Evolutionary conservation across 2,888 invertebrate genomes (phyloP).

Genomic region (Acrobeloides nanus): DNA sequence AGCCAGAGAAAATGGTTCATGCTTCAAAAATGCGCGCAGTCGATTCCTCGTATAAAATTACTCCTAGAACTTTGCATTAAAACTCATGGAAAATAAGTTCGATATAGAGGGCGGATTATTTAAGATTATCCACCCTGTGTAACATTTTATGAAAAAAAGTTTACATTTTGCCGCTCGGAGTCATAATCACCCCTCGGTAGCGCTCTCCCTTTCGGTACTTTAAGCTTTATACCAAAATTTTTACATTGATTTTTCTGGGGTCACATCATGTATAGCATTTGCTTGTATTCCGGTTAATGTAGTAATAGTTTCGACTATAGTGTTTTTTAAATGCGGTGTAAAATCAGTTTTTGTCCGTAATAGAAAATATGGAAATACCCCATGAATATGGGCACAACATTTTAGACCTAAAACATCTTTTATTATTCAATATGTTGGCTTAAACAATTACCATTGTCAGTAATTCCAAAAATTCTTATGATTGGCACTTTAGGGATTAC

Average conservation of each 20-base stretch:
- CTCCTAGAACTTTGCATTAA: too few relatives aligned
- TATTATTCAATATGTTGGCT: neutral
- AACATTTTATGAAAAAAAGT: too few relatives aligned
- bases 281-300: slow-evolving; percentile 11
- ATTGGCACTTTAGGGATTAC: slow-evolving; percentile 11
- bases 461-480: slow-evolving; percentile 23
- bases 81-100: too few relatives aligned
- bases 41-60: too few relatives aligned
- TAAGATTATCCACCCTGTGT: too few relatives aligned
- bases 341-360: slow-evolving; percentile 36
- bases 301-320: slow-evolving; percentile 11
- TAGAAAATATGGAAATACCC: slow-evolving; percentile 37
- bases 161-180: too few relatives aligned
- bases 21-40: too few relatives aligned
- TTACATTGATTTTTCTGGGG: too few relatives aligned
- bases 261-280: too few relatives aligned
- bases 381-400: slow-evolving; percentile 42
- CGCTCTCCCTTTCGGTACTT: slow-evolving; percentile 6
- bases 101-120: too few relatives aligned
- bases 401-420: slow-evolving; percentile 28
- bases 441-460: slow-evolving; percentile 7
- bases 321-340: slow-evolving; percentile 8
- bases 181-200: slow-evolving; percentile 7
- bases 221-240: too few relatives aligned
- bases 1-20: too few relatives aligned